phyloP scores from a whole-genome alignment of 1,140 invertebrate species.

The Macrobrachium nipponense region DNA sequence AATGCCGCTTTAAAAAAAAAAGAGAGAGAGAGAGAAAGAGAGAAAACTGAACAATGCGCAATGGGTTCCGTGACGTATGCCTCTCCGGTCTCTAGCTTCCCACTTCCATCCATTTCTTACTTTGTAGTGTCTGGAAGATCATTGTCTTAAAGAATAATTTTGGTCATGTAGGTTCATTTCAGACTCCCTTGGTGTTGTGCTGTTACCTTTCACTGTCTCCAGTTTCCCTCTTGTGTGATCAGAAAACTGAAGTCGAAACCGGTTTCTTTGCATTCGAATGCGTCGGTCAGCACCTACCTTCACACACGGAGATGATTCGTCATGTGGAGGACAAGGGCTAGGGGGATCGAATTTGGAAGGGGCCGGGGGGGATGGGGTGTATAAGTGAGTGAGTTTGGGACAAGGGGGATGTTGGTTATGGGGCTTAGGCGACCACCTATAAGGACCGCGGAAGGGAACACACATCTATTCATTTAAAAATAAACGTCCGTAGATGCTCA shows the following conservation, averaged over 20 bases:
- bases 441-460: constrained; percentile 5
- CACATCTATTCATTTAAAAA: constrained; percentile 17
- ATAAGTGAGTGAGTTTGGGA: no score
- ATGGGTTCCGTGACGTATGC: constrained; percentile 41
- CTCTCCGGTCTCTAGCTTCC: not conserved
- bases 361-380: no score
- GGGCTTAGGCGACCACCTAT: no score
- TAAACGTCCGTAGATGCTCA: not conserved
- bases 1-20: constrained; percentile 56
- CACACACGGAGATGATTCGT: constrained; percentile 52
- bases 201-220: not conserved
- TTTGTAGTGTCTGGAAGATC: not conserved
- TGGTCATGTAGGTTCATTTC: not conserved
- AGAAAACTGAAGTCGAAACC: constrained; percentile 9
- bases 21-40: no score
- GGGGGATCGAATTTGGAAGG: not conserved
- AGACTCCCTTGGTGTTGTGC: not conserved
- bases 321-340: constrained; percentile 34
- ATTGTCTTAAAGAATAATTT: no score
- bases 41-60: constrained; percentile 52
- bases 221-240: no score
- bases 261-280: not conserved
- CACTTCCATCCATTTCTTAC: not conserved
- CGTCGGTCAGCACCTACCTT: constrained; percentile 39
- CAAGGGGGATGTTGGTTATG: no score